A percentile compares a stretch with the other conserved stretches of the same genome.
Evolutionary conservation across 92 coral and sea anemone genomes (phyloP).

Genomic region (Parazoanthus swiftii): DNA sequence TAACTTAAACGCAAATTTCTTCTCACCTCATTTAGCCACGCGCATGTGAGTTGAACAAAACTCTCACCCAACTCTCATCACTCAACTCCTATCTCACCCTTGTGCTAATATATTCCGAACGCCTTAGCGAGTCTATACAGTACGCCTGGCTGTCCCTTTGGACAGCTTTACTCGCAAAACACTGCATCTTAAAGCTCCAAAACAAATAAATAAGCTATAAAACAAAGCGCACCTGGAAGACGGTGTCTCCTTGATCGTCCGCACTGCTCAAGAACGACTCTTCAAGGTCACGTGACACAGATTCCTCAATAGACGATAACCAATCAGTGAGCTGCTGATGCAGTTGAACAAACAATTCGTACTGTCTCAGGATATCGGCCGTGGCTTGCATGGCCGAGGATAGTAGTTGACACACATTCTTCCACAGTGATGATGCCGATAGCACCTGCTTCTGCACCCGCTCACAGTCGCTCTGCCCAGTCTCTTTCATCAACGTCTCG

Average conservation of each 20-base stretch:
- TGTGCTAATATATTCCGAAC: too few species aligned
- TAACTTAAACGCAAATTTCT: too few species aligned
- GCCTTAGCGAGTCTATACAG: too few species aligned
- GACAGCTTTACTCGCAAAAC: too few species aligned
- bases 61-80: too few species aligned
- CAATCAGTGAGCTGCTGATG: constrained; percentile 74
- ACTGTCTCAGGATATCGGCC: constrained; percentile 68
- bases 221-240: constrained; percentile 70
- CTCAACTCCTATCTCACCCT: too few species aligned
- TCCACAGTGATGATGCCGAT: constrained; percentile 85
- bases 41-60: too few species aligned
- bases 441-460: constrained; percentile 84
- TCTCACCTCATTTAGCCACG: too few species aligned
- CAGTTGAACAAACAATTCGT: constrained; percentile 65
- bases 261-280: constrained; percentile 92
- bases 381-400: constrained; percentile 73
- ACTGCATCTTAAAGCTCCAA: too few species aligned
- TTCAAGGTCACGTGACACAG: constrained; percentile 90
- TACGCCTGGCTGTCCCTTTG: too few species aligned
- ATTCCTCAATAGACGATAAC: constrained; percentile 80
- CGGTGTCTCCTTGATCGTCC: constrained; percentile 91
- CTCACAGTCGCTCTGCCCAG: constrained; percentile 89
- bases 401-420: constrained; percentile 74
- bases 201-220: background rate
- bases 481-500: constrained; percentile 65